Conservation (phyloP, 2,113 vertebrate genomes). For the Elephantulus edwardii region DNA sequence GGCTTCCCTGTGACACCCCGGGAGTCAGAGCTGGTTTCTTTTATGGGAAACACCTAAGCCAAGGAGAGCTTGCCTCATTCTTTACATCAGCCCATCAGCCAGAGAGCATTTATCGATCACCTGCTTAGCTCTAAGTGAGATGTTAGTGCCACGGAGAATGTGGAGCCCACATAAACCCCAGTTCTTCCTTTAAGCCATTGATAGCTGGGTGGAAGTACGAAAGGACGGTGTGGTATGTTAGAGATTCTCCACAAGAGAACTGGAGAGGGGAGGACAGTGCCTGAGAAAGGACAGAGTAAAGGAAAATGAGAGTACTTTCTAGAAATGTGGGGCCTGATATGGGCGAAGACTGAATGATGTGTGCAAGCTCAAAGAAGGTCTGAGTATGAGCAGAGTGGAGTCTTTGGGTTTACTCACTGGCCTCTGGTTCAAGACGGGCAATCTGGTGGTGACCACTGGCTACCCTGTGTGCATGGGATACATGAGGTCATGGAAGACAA, state of each 20-base stretch:
- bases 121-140: background rate
- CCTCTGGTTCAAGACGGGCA: background rate
- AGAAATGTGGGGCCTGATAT: accelerated
- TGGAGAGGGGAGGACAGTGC: background rate
- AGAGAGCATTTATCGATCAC: background rate
- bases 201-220: background rate
- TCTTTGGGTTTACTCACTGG: background rate
- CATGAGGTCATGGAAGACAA: background rate
- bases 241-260: background rate
- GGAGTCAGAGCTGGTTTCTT: background rate
- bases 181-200: no score
- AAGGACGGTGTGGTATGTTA: background rate
- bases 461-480: background rate
- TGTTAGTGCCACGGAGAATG: background rate
- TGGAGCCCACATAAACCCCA: no score
- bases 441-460: background rate
- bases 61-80: background rate
- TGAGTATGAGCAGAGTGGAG: background rate
- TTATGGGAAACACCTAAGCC: background rate
- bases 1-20: background rate
- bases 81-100: background rate
- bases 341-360: background rate
- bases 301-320: background rate
- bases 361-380: background rate
- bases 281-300: background rate